Conservation (phyloP, 1,140 invertebrate genomes). For the Drosophila arawakana region DNA sequence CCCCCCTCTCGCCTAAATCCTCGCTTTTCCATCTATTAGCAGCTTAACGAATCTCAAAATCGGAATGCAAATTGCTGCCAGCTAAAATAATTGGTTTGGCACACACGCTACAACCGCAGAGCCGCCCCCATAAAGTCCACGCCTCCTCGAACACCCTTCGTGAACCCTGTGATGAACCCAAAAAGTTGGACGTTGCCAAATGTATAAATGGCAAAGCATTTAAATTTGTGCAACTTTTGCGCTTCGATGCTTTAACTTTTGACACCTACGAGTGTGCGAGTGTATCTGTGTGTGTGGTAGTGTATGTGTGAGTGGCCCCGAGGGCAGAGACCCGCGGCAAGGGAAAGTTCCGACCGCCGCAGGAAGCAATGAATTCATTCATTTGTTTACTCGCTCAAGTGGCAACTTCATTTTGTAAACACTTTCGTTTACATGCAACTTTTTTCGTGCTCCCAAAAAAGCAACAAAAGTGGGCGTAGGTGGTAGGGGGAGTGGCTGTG, state of each 20-base stretch:
- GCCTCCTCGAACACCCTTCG: background rate
- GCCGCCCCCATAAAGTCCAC: background rate
- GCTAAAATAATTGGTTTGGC: slow-evolving; percentile 81
- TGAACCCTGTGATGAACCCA: slow-evolving; percentile 7
- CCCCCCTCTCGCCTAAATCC: background rate
- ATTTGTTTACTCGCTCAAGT: slow-evolving; percentile 83
- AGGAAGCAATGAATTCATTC: slow-evolving; percentile 81
- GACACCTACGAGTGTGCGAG: slow-evolving; percentile 65
- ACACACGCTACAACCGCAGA: slow-evolving; percentile 49
- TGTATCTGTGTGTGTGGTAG: background rate
- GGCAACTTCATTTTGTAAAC: slow-evolving; percentile 83
- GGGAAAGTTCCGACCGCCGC: slow-evolving; percentile 14
- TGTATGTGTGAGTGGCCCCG: slow-evolving; percentile 4
- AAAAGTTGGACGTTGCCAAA: slow-evolving; percentile 17
- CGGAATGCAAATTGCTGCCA: slow-evolving; percentile 74
- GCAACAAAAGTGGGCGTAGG: slow-evolving; percentile 31
- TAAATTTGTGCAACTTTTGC: slow-evolving; percentile 80
- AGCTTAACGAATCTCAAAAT: slow-evolving; percentile 46
- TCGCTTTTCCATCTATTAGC: slow-evolving; percentile 50
- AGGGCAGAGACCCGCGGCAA: background rate
- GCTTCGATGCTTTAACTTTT: slow-evolving; percentile 79
- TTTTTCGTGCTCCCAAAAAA: slow-evolving; percentile 53
- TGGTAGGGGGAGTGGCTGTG: background rate
- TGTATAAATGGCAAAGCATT: slow-evolving; percentile 57
- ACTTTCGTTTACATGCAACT: slow-evolving; percentile 83